Base-by-base conservation (phyloP, 1,140 invertebrate genomes). In the Cephus cinctus region DNA sequence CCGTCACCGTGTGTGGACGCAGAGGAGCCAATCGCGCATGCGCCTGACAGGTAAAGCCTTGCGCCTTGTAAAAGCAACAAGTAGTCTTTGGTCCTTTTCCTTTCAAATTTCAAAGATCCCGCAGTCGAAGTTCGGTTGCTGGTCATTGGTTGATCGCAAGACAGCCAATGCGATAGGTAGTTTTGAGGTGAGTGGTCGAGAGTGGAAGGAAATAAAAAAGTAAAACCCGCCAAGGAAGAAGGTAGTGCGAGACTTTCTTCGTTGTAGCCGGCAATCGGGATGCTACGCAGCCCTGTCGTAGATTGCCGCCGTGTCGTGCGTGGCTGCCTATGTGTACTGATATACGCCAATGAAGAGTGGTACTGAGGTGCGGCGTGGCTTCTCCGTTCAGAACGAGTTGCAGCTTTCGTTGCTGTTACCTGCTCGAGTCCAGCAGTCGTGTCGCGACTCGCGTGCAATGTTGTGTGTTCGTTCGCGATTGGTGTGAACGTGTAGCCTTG, bases 401-500 rank as follows among this genome's bases (percentile, higher is more conserved):
- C n/a, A n/a, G n/a, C n/a, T n/a, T n/a, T n/a, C 14, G 19, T 5
- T n/a, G 32, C 43, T 45, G 39, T 47, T 47, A 54, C 50, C 46
- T 56, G 54, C 50, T 46, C 42, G 38, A 34, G 39, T 11, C 11
- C 23, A 16, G 5, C 5, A 20, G 23, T 22, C 22, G 25, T 39
- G 19, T 27, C 12, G 32, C 12, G 31, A 9, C 16, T 38, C 32
- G 6, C 41, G 41, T 32, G 12, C 22, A 43, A 4, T 11, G 21
- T 14, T 8, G 16, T 38, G 12, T 6, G 9, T 20, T 12, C 38
- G 50, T 51, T 50, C n/a, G n/a, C 53, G 51, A 53, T 52, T 50
- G 52, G 42, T 46, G 58, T 55, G 58, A 60, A 57, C 54, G 55
- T 52, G 43, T 63, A 69, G 65, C 67, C 67, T 69, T 69, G 67